Percentiles rank a stretch among this genome's conserved stretches.
These are phyloP conservation scores for Ranitomeya variabilis DNA, from an alignment of 2,113 vertebrate species.

Conservation along the genomic window DNA sequence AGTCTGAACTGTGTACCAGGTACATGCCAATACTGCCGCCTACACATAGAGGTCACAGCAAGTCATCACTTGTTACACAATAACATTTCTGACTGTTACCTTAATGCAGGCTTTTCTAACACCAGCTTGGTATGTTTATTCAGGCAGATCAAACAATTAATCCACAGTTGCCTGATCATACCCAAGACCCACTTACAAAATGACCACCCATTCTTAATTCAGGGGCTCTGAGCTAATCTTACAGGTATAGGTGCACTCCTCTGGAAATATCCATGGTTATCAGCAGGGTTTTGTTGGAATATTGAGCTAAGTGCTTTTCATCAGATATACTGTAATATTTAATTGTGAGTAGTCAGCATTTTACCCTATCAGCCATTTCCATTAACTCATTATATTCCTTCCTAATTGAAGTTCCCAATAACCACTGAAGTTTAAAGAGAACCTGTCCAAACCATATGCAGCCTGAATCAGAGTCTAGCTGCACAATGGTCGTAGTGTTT, in stretches of 20 bases:
- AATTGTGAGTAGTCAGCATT: background rate
- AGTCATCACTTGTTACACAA: background rate
- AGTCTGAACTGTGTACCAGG: background rate
- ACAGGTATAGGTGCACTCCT: background rate
- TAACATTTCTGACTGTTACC: background rate
- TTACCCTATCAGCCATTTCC: background rate
- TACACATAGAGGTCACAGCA: background rate
- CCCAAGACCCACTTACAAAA: background rate
- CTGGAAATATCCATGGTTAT: background rate
- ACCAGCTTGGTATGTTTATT: background rate
- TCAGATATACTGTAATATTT: background rate
- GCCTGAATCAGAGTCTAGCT: too few species aligned
- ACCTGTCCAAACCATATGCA: too few species aligned
- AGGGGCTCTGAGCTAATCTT: background rate
- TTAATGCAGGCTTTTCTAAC: background rate
- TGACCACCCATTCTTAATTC: background rate
- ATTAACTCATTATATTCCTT: background rate
- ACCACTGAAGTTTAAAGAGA: too few species aligned
- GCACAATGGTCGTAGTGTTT: too few species aligned
- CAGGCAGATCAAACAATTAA: background rate
- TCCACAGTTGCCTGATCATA: background rate
- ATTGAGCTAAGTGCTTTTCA: conserved; percentile 1
- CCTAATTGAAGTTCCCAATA: background rate
- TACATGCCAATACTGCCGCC: background rate
- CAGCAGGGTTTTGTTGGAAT: background rate